Conservation (phyloP, 2,888 invertebrate species). For the Aphrophora alni region DNA sequence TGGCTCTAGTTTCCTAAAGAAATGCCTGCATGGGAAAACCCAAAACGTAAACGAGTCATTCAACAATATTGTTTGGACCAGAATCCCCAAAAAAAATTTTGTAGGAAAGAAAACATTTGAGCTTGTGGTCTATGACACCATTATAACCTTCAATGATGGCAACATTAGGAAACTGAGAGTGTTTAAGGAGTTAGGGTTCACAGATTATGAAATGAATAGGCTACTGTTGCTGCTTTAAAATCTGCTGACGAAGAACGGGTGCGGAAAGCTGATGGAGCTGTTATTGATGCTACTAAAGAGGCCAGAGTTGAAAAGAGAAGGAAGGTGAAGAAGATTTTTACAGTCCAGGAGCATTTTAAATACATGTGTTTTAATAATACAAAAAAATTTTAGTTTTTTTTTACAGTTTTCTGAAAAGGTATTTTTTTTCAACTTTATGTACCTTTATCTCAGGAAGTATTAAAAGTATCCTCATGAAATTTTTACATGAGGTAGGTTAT, state of each 20-base stretch:
- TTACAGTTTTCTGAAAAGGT: slow-evolving; percentile 4
- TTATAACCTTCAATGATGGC: not conserved
- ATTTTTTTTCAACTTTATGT: slow-evolving; percentile 15
- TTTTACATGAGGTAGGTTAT: not conserved
- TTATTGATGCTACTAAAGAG: slow-evolving; percentile 12
- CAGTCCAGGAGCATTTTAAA: not conserved
- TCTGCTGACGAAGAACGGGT: slow-evolving; percentile 6
- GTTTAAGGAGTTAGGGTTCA: not conserved
- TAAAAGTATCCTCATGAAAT: slow-evolving; percentile 22
- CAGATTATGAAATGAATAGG: not conserved
- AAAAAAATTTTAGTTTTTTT: not conserved
- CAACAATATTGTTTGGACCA: slow-evolving; percentile 18
- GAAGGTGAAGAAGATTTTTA: not conserved
- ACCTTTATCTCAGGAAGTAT: slow-evolving; percentile 15
- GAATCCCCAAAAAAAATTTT: slow-evolving; percentile 6
- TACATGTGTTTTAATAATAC: no score
- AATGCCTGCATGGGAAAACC: slow-evolving; percentile 7
- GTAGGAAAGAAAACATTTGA: not conserved
- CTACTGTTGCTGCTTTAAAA: slow-evolving; percentile 7
- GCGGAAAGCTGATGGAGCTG: slow-evolving; percentile 7
- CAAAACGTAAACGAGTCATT: slow-evolving; percentile 18
- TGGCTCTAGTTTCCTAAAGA: not conserved
- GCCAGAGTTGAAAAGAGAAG: slow-evolving; percentile 22
- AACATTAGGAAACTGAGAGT: not conserved
- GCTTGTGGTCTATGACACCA: not conserved